phyloP scores from a whole-genome alignment of 2,113 vertebrate genomes.

The Sinocyclocheilus anshuiensis region DNA sequence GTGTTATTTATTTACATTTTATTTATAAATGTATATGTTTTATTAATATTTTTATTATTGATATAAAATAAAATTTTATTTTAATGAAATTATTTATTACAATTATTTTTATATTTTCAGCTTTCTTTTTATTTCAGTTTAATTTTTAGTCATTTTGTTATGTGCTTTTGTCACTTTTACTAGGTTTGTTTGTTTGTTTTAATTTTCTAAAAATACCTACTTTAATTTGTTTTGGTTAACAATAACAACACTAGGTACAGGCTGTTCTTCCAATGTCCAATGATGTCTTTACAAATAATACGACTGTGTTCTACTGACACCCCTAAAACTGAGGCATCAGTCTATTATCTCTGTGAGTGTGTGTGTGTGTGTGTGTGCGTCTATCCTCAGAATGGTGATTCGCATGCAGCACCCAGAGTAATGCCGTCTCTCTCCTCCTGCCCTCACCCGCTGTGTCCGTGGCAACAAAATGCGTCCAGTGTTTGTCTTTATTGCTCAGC shows the following conservation, averaged over 20 bases:
- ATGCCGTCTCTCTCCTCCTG: not conserved
- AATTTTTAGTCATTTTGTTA: no score
- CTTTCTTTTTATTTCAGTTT: not conserved
- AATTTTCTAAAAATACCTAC: not conserved
- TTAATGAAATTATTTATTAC: not conserved
- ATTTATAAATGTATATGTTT: no score
- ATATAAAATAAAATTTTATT: not conserved
- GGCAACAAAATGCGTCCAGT: not conserved
- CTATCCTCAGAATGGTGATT: not conserved
- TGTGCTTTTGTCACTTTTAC: not conserved
- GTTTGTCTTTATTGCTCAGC: conserved; percentile 19
- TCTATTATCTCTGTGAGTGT: not conserved
- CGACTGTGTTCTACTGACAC: not conserved
- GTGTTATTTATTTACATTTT: no score
- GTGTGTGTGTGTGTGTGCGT: not conserved
- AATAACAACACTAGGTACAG: not conserved
- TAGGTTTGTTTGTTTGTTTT: not conserved
- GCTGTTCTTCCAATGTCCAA: conserved; percentile 22
- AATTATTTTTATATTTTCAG: not conserved
- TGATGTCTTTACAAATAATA: conserved; percentile 21
- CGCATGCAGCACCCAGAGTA: not conserved
- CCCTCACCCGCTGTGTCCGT: not conserved
- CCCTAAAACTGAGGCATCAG: not conserved
- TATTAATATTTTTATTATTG: not conserved
- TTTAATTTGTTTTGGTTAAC: not conserved